phyloP scores from a whole-genome alignment of 2,797 vertebrate species.

The Oryzias sinensis region DNA sequence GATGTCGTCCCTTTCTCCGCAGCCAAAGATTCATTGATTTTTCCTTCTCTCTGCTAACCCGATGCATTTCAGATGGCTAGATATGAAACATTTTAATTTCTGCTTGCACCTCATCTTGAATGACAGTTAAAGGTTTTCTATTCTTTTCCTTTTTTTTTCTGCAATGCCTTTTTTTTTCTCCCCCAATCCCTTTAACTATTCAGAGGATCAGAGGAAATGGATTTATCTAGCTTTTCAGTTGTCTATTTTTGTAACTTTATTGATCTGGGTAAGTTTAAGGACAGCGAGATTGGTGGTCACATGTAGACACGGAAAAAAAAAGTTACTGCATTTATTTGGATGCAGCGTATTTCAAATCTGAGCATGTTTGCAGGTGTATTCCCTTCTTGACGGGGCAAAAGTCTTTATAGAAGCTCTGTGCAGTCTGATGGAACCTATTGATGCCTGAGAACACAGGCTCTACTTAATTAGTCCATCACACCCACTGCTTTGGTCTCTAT shows the following conservation, averaged over 20 bases:
- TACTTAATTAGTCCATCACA: conserved; percentile 77
- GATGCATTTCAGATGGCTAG: conserved; percentile 92
- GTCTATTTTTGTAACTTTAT: conserved; percentile 12
- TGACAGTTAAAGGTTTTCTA: conserved; percentile 75
- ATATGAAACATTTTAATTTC: conserved; percentile 99
- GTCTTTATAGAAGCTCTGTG: conserved; percentile 72
- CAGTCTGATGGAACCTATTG: conserved; percentile 79
- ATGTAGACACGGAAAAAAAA: not conserved
- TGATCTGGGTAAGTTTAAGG: conserved; percentile 25
- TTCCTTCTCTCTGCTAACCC: conserved; percentile 80
- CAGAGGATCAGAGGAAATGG: conserved; percentile 77
- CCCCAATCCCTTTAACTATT: conserved; percentile 79
- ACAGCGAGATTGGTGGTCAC: conserved; percentile 1
- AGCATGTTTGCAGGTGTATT: conserved; percentile 57
- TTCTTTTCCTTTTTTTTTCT: conserved; percentile 53
- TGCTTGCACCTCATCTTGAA: conserved; percentile 84
- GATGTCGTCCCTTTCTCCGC: conserved; percentile 87
- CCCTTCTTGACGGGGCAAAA: conserved; percentile 63
- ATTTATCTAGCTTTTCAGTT: conserved; percentile 28
- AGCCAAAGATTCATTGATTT: conserved; percentile 94
- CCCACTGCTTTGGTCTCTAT: conserved; percentile 76
- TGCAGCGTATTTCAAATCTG: conserved; percentile 27
- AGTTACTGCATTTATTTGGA: not conserved
- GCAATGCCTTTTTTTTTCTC: conserved; percentile 25
- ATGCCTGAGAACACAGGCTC: conserved; percentile 72